Evolutionary conservation across 2,888 invertebrate genomes (phyloP).

Genomic region (Germaria angustata): DNA sequence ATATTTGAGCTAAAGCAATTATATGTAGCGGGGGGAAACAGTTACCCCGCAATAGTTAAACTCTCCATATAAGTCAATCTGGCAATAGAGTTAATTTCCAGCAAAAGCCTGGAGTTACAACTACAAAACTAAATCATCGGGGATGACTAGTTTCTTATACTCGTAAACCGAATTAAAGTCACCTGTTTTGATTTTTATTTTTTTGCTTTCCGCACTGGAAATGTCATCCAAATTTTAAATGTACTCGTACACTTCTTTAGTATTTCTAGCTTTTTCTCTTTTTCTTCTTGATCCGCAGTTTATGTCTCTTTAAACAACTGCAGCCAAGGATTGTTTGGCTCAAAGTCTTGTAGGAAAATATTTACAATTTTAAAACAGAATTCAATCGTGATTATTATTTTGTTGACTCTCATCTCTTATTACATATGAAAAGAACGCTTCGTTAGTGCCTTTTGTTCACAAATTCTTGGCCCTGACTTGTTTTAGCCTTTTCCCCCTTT

Average conservation of each 20-base stretch:
- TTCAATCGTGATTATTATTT: slow-evolving; percentile 35
- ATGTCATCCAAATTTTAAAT: neutral
- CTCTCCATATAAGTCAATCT: no score
- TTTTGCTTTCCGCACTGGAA: no score
- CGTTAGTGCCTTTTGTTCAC: slow-evolving; percentile 16
- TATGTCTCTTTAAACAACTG: neutral
- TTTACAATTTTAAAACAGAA: slow-evolving; percentile 19
- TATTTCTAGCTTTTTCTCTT: neutral
- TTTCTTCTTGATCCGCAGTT: slow-evolving; percentile 10
- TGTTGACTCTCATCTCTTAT: slow-evolving; percentile 3
- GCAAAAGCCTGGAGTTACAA: no score
- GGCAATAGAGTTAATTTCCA: no score
- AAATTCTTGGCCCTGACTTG: slow-evolving; percentile 31
- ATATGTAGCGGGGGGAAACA: no score
- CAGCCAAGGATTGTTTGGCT: slow-evolving; percentile 28
- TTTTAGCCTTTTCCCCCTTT: slow-evolving; percentile 48
- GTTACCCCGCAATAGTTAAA: no score
- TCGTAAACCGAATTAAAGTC: no score
- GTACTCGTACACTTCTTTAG: neutral
- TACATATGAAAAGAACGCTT: slow-evolving; percentile 16
- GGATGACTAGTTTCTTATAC: no score
- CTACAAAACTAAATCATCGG: no score
- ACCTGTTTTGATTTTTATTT: no score
- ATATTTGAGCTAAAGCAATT: no score
- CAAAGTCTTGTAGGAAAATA: slow-evolving; percentile 37